phyloP scores from a whole-genome alignment of 2,888 invertebrate species.

The Thera britannica region DNA sequence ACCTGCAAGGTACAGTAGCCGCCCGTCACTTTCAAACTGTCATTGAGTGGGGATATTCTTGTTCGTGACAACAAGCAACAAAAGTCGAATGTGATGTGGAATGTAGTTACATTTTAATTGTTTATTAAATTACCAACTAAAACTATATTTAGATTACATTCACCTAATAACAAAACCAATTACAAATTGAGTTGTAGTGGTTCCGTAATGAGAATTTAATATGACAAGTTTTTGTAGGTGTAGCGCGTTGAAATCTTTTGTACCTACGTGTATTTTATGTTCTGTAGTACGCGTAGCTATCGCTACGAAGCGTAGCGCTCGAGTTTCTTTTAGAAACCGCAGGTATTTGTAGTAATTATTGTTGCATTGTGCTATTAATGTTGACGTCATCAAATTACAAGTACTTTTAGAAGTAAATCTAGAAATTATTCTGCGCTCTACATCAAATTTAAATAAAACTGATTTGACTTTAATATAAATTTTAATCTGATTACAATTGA shows the following conservation, averaged over 20 bases:
- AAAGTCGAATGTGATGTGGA: not conserved
- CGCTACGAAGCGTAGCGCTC: constrained; percentile 52
- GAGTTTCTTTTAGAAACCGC: constrained; percentile 47
- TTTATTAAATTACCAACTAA: not conserved
- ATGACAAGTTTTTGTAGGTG: constrained; percentile 34
- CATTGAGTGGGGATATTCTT: constrained; percentile 1
- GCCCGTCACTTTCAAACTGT: constrained; percentile 22
- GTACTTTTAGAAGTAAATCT: no score
- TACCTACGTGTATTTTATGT: constrained; percentile 22
- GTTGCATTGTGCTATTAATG: constrained; percentile 1
- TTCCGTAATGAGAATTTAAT: constrained; percentile 39
- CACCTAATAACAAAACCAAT: constrained; percentile 13
- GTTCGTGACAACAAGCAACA: not conserved
- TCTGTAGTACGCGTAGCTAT: constrained; percentile 47
- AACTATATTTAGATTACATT: not conserved
- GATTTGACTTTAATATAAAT: no score
- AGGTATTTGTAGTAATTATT: constrained; percentile 15
- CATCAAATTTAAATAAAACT: no score
- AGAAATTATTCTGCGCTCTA: no score
- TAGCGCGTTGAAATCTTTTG: constrained; percentile 76
- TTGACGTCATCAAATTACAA: not conserved
- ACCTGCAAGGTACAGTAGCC: constrained; percentile 1
- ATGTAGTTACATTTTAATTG: not conserved
- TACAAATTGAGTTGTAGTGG: constrained; percentile 20
- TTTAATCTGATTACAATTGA: no score